Conservation (phyloP, 2,888 invertebrate genomes). For the Acrobasis repandana region DNA sequence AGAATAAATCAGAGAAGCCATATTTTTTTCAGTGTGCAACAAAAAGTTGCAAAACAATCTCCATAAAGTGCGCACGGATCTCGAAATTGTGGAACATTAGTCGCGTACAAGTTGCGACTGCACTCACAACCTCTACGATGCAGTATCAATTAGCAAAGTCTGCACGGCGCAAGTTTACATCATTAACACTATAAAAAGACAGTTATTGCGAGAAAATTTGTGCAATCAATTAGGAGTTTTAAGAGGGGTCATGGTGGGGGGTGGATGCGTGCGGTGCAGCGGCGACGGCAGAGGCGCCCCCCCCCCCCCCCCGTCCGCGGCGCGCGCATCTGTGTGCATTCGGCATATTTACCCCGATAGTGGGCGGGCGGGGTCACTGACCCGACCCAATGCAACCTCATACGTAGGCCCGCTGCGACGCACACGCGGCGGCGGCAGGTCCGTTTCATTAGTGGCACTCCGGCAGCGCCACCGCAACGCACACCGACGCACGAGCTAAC, state of each 20-base stretch:
- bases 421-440: conserved; percentile 57
- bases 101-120: conserved; percentile 48
- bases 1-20: too few relatives aligned
- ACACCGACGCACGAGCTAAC: conserved; percentile 72
- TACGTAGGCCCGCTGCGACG: conserved; percentile 73
- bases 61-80: neutral
- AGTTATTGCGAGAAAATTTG: conserved; percentile 82
- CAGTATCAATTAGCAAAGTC: conserved; percentile 71
- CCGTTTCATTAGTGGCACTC: conserved; percentile 66
- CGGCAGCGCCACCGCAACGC: conserved; percentile 61
- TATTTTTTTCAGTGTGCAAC: too few relatives aligned
- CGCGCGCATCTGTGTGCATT: conserved; percentile 83
- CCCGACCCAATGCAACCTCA: conserved; percentile 81
- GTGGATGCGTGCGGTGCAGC: conserved; percentile 71
- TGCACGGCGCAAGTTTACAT: conserved; percentile 78
- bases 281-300: conserved; percentile 53
- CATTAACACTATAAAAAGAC: conserved; percentile 81
- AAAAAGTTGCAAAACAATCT: too few relatives aligned
- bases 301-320: conserved; percentile 55
- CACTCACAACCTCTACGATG: conserved; percentile 58
- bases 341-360: conserved; percentile 83
- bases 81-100: conserved; percentile 2
- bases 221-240: conserved; percentile 83
- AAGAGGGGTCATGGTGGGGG: conserved; percentile 62
- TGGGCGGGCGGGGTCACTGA: conserved; percentile 80